Percentiles rank a stretch among this genome's conserved stretches.
Conservation (phyloP, 2,797 vertebrate species). For the Zonotrichia albicollis region DNA sequence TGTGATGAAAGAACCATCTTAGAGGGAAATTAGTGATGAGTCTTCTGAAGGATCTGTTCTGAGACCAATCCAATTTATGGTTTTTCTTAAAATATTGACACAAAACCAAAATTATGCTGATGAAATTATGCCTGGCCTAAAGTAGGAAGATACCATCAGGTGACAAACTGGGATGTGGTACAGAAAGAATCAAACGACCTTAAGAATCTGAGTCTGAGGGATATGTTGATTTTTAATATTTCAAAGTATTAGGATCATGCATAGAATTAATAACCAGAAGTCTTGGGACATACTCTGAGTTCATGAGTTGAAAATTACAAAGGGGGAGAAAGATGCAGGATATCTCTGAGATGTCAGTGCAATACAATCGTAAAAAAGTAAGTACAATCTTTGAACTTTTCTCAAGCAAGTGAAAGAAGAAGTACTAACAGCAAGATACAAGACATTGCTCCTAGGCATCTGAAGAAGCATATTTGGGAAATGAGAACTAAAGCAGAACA, state of each 20-base stretch:
- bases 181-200: background rate
- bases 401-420: background rate
- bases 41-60: background rate
- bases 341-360: background rate
- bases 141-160: background rate
- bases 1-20: background rate
- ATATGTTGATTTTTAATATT: background rate
- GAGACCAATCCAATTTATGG: background rate
- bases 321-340: background rate
- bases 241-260: background rate
- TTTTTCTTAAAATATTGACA: background rate
- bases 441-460: background rate
- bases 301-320: background rate
- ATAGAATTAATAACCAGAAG: background rate
- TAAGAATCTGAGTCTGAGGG: background rate
- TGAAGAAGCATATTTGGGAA: background rate
- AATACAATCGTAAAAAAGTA: background rate
- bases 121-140: background rate
- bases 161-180: background rate
- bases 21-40: background rate
- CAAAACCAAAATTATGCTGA: background rate
- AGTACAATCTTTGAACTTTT: background rate
- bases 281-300: background rate
- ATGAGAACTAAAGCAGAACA: background rate
- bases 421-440: background rate